Evolutionary conservation across 2,113 vertebrate species (phyloP).

Genomic region (Saccopteryx bilineata): DNA sequence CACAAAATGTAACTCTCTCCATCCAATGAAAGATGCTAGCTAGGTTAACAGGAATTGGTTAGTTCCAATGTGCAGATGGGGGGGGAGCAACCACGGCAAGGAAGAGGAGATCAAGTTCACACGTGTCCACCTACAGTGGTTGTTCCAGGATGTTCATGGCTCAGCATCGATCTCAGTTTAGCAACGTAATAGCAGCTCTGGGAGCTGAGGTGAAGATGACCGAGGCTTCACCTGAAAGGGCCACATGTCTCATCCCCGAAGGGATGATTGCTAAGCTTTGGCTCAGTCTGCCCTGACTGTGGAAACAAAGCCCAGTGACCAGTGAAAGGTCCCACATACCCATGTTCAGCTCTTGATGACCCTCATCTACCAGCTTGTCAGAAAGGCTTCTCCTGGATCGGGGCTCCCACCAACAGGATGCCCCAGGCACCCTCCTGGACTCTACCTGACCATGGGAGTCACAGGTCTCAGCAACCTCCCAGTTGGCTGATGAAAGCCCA

Average conservation of each 20-base stretch:
- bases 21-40: neutral
- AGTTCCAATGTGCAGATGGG: neutral
- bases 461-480: neutral
- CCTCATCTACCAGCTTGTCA: neutral
- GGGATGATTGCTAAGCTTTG: neutral
- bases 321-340: neutral
- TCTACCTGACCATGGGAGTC: neutral
- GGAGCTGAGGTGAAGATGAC: neutral
- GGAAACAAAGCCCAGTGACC: neutral
- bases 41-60: neutral
- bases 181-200: neutral
- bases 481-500: neutral
- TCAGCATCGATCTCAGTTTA: neutral
- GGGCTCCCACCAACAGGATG: neutral
- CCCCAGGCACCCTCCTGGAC: neutral
- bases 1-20: neutral
- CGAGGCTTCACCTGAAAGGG: too few relatives aligned
- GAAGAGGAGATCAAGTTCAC: neutral
- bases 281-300: neutral
- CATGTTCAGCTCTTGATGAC: too few relatives aligned
- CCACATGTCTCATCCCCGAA: neutral
- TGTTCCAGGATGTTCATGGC: neutral
- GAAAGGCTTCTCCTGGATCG: neutral
- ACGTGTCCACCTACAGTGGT: neutral
- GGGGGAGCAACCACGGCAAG: neutral